Percentiles rank a stretch among this genome's conserved stretches.
Conservation (phyloP, 2,797 vertebrate species). For the Hirundo rustica region DNA sequence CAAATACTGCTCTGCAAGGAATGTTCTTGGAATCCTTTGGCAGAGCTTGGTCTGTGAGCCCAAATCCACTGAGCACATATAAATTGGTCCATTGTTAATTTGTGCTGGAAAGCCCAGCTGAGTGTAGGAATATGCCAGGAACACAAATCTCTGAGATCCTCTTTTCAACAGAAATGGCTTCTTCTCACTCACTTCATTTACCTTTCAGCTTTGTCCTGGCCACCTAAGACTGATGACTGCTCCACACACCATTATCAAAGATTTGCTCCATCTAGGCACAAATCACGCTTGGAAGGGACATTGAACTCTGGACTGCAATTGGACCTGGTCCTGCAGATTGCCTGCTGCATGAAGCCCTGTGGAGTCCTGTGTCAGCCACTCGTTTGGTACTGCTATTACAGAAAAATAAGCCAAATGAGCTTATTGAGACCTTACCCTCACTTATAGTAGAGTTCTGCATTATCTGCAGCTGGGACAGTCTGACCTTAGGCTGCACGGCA, state of each 20-base stretch:
- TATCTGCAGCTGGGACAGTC: background rate
- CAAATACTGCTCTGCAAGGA: conserved; percentile 44
- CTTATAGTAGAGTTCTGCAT: background rate
- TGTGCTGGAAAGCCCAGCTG: background rate
- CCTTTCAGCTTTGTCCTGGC: background rate
- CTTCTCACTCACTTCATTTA: background rate
- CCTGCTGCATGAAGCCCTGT: background rate
- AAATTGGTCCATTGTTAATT: conserved; percentile 28
- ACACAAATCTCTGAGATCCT: background rate
- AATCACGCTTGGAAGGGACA: background rate
- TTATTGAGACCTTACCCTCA: background rate
- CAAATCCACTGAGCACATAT: conserved; percentile 9
- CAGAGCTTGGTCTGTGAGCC: background rate
- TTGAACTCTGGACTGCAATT: background rate
- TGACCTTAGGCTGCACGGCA: background rate
- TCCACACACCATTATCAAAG: background rate
- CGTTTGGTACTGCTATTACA: background rate
- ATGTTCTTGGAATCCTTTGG: conserved; percentile 45
- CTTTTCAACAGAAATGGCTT: background rate
- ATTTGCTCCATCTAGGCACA: background rate
- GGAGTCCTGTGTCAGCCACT: background rate
- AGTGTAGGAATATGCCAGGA: background rate
- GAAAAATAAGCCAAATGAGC: background rate
- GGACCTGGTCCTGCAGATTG: background rate
- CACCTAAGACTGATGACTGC: background rate